Conservation (phyloP, 2,888 invertebrate genomes). For the Ennomos erosarius region DNA sequence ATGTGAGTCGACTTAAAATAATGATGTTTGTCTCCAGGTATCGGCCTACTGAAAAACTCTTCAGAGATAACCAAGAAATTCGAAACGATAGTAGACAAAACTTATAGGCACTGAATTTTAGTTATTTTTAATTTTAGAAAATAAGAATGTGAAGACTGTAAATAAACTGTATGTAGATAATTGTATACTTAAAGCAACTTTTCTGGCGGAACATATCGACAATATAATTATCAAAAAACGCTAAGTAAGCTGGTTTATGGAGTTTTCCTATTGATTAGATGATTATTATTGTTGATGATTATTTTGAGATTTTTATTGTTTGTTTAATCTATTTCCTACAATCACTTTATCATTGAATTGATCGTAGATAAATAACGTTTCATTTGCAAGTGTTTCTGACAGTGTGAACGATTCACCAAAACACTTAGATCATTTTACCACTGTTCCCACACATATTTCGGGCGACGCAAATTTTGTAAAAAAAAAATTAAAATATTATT, state of each 20-base stretch:
- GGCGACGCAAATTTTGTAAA: too few relatives aligned
- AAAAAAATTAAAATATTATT: too few relatives aligned
- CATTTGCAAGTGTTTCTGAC: too few relatives aligned
- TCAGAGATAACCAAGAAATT: constrained; percentile 62
- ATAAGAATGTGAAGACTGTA: constrained; percentile 77
- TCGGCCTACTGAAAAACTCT: constrained; percentile 56
- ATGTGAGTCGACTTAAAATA: too few relatives aligned
- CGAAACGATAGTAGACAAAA: constrained; percentile 65
- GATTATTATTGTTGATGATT: too few relatives aligned
- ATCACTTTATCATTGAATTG: too few relatives aligned
- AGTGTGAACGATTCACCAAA: too few relatives aligned
- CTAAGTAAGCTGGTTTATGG: constrained; percentile 16
- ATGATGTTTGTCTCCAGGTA: constrained; percentile 54
- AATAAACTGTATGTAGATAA: constrained; percentile 67
- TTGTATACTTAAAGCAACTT: constrained; percentile 63
- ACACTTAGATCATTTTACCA: too few relatives aligned
- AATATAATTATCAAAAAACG: constrained; percentile 63
- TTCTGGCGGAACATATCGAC: constrained; percentile 81
- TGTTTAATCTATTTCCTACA: background rate
- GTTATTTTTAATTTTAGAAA: constrained; percentile 45
- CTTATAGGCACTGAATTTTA: constrained; percentile 62
- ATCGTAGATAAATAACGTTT: too few relatives aligned
- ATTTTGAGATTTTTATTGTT: background rate
- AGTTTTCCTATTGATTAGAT: constrained; percentile 25
- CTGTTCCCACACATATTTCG: too few relatives aligned